phyloP scores from a whole-genome alignment of 2,888 invertebrate species.

The Cryptus armator region DNA sequence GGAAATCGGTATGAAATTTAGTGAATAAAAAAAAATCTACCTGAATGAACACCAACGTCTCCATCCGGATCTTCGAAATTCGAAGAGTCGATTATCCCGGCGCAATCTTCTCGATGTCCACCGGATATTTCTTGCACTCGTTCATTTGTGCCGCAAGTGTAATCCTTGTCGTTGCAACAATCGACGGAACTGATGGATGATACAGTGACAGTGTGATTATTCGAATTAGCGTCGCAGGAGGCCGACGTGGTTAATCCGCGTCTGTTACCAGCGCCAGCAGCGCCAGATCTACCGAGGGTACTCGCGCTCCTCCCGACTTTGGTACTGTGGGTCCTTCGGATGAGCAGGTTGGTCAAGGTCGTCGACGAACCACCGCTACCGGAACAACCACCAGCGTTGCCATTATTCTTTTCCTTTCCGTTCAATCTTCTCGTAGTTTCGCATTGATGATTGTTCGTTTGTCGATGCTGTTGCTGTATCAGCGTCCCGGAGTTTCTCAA shows the following conservation, averaged over 20 bases:
- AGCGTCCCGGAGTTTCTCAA: constrained; percentile 37
- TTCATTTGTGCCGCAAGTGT: constrained; percentile 30
- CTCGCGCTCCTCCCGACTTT: constrained; percentile 89
- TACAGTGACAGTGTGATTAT: constrained; percentile 38
- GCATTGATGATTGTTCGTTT: neutral
- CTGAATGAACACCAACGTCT: constrained; percentile 90
- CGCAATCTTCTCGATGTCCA: constrained; percentile 81
- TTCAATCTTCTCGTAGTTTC: constrained; percentile 46
- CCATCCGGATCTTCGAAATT: constrained; percentile 87
- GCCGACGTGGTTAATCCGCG: constrained; percentile 55
- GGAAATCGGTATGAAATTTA: too few relatives aligned
- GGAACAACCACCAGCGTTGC: constrained; percentile 79
- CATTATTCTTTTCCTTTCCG: constrained; percentile 84
- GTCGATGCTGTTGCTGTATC: constrained; percentile 16
- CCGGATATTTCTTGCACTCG: constrained; percentile 50
- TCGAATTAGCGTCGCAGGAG: constrained; percentile 52
- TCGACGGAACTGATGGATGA: constrained; percentile 57
- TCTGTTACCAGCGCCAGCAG: constrained; percentile 45
- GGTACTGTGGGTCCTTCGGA: constrained; percentile 90
- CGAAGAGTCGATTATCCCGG: constrained; percentile 74
- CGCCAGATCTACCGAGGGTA: constrained; percentile 77
- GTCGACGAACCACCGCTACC: constrained; percentile 83
- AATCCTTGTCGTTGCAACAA: constrained; percentile 63
- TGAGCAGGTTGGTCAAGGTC: constrained; percentile 84
- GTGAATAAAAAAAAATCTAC: constrained; percentile 84